Evolutionary conservation across 2,113 vertebrate species (phyloP).

Genomic region (Apaloderma vittatum): DNA sequence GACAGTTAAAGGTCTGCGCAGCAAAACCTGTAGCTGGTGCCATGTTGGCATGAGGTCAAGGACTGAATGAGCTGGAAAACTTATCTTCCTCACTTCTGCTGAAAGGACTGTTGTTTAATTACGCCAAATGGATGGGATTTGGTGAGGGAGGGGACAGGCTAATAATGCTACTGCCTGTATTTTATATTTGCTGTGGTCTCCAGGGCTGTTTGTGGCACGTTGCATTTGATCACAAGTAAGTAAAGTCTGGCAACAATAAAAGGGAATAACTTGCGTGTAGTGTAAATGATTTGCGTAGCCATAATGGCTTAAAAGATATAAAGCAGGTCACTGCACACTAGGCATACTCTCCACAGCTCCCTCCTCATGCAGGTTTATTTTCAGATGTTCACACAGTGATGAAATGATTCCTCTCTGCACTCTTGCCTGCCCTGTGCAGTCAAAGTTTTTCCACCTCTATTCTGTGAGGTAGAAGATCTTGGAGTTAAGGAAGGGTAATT

Average conservation of each 20-base stretch:
- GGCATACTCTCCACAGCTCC: slow-evolving; percentile 6
- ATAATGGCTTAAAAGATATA: slow-evolving; percentile 43
- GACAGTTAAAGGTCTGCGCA: not conserved
- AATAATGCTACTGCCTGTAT: not conserved
- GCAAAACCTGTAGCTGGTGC: not conserved
- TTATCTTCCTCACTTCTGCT: not conserved
- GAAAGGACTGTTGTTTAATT: not conserved
- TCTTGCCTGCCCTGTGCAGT: not conserved
- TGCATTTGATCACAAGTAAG: slow-evolving; percentile 9
- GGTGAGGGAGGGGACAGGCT: not conserved
- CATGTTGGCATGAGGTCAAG: not conserved
- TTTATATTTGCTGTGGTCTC: slow-evolving; percentile 1
- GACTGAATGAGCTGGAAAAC: not conserved
- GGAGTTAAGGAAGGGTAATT: not conserved
- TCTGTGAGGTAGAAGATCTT: not conserved
- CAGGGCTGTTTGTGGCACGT: not conserved
- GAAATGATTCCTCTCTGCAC: not conserved
- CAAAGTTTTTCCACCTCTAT: not conserved
- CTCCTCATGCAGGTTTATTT: slow-evolving; percentile 33
- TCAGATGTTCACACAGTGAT: slow-evolving; percentile 22
- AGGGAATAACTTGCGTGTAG: slow-evolving; percentile 46
- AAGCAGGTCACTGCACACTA: slow-evolving; percentile 61
- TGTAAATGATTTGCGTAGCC: slow-evolving; percentile 53
- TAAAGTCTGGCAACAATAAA: slow-evolving; percentile 36
- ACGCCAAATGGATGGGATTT: not conserved